Evolutionary conservation across 2,888 invertebrate genomes (phyloP).

Genomic region (Campoletis raptor): DNA sequence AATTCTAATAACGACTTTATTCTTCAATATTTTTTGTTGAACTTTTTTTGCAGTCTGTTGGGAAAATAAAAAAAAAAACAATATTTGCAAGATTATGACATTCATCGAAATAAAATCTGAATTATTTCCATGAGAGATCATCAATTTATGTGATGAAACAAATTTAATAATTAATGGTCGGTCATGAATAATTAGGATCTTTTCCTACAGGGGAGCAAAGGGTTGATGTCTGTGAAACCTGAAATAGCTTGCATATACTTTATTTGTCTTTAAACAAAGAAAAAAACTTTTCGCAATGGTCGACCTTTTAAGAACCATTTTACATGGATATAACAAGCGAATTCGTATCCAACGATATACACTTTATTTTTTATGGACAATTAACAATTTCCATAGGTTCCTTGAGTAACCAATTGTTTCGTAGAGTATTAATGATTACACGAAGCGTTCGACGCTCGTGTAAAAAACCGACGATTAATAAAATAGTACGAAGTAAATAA

Average conservation of each 20-base stretch:
- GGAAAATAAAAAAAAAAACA: not conserved
- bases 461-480: not conserved
- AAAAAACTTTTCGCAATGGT: slow-evolving; percentile 59
- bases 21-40: not conserved
- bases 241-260: slow-evolving; percentile 64
- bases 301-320: slow-evolving; percentile 50
- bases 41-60: not conserved
- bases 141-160: not conserved
- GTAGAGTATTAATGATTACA: slow-evolving; percentile 1
- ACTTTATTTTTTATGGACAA: slow-evolving; percentile 50
- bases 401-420: not conserved
- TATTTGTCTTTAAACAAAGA: slow-evolving; percentile 53
- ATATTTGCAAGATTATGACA: not conserved
- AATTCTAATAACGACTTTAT: not conserved
- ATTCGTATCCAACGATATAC: slow-evolving; percentile 62
- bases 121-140: not conserved
- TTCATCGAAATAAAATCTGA: not conserved
- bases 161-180: not conserved
- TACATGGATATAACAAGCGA: slow-evolving; percentile 48
- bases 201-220: slow-evolving; percentile 2
- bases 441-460: slow-evolving; percentile 19
- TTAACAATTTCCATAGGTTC: slow-evolving; percentile 51
- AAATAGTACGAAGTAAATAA: slow-evolving; percentile 14
- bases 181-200: not conserved
- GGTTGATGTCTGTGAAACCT: slow-evolving; percentile 20